A percentile compares a stretch with the other conserved stretches of the same genome.
phyloP scores from a whole-genome alignment of 2,797 vertebrate genomes.

The Hipposideros larvatus region DNA sequence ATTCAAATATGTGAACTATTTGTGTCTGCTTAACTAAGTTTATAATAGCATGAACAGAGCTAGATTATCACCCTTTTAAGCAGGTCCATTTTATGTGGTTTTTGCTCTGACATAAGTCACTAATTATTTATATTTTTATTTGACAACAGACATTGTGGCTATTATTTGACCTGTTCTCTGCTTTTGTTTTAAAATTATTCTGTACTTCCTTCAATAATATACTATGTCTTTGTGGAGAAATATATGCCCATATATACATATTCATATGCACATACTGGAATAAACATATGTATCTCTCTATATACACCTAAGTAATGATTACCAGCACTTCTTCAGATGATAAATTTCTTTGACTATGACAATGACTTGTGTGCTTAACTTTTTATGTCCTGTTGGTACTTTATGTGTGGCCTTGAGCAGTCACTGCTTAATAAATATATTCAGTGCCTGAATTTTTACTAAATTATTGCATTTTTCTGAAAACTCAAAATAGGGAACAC shows the following conservation, averaged over 20 bases:
- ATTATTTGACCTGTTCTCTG: neutral
- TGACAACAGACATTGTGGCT: neutral
- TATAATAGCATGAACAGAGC: neutral
- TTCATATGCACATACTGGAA: neutral
- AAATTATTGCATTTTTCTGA: neutral
- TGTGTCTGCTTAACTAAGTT: neutral
- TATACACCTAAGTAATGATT: neutral
- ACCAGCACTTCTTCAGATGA: neutral
- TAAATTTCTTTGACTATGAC: neutral
- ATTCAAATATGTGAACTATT: neutral
- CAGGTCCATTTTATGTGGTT: neutral
- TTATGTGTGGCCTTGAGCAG: too few relatives aligned
- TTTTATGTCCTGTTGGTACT: neutral
- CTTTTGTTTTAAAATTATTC: slow-evolving; percentile 43
- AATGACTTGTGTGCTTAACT: neutral
- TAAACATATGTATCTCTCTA: neutral
- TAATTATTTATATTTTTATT: neutral
- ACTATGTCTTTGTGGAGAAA: neutral
- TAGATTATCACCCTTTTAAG: neutral
- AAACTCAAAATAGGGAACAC: neutral
- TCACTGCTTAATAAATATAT: neutral
- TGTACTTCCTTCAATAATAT: neutral
- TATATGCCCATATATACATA: neutral
- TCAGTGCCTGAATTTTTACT: neutral
- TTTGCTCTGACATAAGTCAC: neutral